A percentile compares a stretch with the other conserved stretches of the same genome.
phyloP scores from a whole-genome alignment of 2,888 invertebrate species.

The Lepidocyrtoides sp. region DNA sequence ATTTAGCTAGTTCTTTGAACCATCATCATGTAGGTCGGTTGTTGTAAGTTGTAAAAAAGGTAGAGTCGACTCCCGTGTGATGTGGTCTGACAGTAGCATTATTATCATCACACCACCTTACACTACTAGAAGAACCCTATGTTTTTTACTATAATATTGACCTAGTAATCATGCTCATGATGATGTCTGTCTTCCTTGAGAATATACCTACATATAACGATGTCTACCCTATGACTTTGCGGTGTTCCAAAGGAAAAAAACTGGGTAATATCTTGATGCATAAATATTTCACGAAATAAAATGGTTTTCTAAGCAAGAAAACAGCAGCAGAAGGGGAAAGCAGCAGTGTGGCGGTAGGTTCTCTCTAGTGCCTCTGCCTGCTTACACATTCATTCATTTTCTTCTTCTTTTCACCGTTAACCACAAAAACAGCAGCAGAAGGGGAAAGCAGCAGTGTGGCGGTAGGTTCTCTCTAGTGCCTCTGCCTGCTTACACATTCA shows the following conservation, averaged over 20 bases:
- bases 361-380: background rate
- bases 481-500: conserved; percentile 16
- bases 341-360: background rate
- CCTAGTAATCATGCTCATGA: conserved; percentile 41
- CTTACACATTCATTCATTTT: background rate
- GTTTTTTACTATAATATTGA: conserved; percentile 14
- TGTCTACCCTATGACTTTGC: background rate
- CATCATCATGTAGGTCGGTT: background rate
- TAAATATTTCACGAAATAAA: conserved; percentile 49
- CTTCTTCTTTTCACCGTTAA: too few species aligned
- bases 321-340: background rate
- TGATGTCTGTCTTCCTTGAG: conserved; percentile 5
- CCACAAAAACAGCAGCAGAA: background rate
- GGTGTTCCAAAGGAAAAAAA: conserved; percentile 2
- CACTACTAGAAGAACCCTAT: background rate
- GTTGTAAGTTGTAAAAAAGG: conserved; percentile 7
- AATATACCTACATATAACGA: background rate
- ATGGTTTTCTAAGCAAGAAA: background rate
- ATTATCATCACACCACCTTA: background rate
- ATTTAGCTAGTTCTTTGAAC: conserved; percentile 53
- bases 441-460: background rate
- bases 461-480: background rate
- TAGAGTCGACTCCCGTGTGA: background rate
- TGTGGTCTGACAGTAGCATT: background rate
- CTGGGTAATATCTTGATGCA: conserved; percentile 47